A percentile compares a stretch with the other conserved stretches of the same genome.
Conservation (phyloP, 2,888 invertebrate genomes). For the Candidula unifasciata region DNA sequence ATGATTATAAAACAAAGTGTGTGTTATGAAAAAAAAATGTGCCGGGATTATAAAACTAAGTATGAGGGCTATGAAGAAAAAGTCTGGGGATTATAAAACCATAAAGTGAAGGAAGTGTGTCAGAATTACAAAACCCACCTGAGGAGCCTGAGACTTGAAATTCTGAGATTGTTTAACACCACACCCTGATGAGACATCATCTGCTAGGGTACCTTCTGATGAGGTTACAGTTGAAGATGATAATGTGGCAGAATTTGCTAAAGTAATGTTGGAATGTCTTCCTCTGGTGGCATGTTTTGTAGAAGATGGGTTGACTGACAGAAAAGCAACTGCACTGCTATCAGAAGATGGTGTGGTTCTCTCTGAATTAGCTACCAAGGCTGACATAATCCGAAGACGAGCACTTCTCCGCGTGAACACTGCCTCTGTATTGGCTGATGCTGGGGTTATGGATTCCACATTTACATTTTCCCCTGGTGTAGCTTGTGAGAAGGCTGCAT, state of each 20-base stretch:
- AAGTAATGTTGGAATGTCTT: not conserved
- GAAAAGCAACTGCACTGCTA: not conserved
- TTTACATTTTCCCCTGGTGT: constrained; percentile 27
- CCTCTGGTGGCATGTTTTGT: not conserved
- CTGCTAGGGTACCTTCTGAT: no score
- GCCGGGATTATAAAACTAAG: no score
- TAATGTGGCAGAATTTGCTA: not conserved
- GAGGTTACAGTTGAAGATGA: not conserved
- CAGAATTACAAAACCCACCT: no score
- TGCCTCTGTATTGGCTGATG: constrained; percentile 9
- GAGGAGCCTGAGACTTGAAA: constrained; percentile 57
- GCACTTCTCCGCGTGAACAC: constrained; percentile 26
- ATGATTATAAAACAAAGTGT: no score
- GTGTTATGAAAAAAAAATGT: no score
- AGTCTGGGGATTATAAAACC: no score
- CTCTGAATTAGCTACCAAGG: no score
- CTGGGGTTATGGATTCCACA: constrained; percentile 8
- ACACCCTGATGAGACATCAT: constrained; percentile 29
- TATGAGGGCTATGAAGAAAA: no score
- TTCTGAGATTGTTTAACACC: constrained; percentile 53
- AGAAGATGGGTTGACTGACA: constrained; percentile 22
- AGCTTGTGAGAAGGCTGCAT: constrained; percentile 34
- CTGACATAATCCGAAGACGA: constrained; percentile 15
- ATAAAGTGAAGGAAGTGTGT: no score
- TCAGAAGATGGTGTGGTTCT: not conserved